Evolutionary conservation across 2,113 vertebrate species (phyloP).

Genomic region (Addax nasomaculatus): DNA sequence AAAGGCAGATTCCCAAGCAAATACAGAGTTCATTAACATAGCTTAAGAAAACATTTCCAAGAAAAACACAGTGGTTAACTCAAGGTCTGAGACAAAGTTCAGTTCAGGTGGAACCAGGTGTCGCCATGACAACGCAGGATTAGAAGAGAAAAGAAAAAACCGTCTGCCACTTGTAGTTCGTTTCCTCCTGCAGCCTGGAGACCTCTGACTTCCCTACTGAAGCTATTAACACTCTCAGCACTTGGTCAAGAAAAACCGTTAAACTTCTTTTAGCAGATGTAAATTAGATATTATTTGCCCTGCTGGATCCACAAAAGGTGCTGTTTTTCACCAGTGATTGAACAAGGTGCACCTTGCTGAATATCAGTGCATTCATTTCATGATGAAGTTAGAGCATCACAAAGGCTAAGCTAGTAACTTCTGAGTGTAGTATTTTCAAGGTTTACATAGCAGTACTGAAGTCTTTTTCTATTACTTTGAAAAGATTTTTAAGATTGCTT

Average conservation of each 20-base stretch:
- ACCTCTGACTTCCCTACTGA: neutral
- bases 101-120: neutral
- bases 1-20: neutral
- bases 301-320: neutral
- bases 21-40: neutral
- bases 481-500: neutral
- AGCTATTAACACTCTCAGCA: neutral
- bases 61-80: neutral
- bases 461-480: neutral
- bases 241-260: neutral
- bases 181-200: neutral
- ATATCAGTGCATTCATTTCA: neutral
- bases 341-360: neutral
- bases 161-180: neutral
- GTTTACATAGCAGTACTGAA: neutral
- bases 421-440: neutral
- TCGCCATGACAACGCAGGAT: neutral
- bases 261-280: neutral
- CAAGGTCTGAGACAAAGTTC: neutral
- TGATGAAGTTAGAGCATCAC: neutral
- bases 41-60: neutral
- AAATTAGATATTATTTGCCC: neutral
- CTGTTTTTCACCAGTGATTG: neutral
- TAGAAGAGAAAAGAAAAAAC: neutral
- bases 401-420: neutral